Base-by-base conservation (phyloP, 2,797 vertebrate species). In the Malurus splendens region DNA sequence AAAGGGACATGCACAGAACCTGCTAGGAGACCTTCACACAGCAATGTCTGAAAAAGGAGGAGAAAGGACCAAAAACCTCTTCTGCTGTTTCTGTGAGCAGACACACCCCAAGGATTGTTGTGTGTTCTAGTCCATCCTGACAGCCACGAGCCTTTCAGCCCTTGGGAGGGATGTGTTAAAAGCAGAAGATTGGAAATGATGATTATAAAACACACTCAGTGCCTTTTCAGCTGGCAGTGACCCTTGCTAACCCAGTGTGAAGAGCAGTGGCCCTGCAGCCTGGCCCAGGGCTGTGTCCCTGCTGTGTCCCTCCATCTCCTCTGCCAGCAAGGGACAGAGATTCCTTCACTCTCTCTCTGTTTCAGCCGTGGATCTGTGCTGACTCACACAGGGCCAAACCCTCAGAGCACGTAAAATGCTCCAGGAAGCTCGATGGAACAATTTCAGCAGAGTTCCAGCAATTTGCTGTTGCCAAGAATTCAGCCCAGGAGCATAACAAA, bases 341-440 rank as follows among this genome's bases (percentile, higher is more conserved):
- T 10, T 19, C 30, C 19, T n/a, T 36, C 14, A 12, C 27, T 55
- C 19, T 14, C 19, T 14, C n/a, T 28, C 14, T 32, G 27, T 10
- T 67, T 38, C 3, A 42, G 27, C 16, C 0, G 0, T 36, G 48
- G 25, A 9, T 11, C 60, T 0, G 0, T 24, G 48, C 68, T 60
- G 22, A 13, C 23, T 48, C 54, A 55, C 22, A 38, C 18, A 10
- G 38, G 23, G 4, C 6, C 50, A 88, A 84, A 72, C 18, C 44
- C 39, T 86, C 50, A 61, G 50, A 82, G 44, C 28, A 67, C 0
- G 0, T 28, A 57, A 91, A 92, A 91, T 3, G 11, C 45, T 73
- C 42, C 68, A 82, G 47, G 18, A 86, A 86, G 81, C n/a, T 10
- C 33, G 33, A 18, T 1, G 13, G 47, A 77, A 87, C 24, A 64